phyloP scores from a whole-genome alignment of 2,888 invertebrate species.

The Xanthostigma xanthostigma region DNA sequence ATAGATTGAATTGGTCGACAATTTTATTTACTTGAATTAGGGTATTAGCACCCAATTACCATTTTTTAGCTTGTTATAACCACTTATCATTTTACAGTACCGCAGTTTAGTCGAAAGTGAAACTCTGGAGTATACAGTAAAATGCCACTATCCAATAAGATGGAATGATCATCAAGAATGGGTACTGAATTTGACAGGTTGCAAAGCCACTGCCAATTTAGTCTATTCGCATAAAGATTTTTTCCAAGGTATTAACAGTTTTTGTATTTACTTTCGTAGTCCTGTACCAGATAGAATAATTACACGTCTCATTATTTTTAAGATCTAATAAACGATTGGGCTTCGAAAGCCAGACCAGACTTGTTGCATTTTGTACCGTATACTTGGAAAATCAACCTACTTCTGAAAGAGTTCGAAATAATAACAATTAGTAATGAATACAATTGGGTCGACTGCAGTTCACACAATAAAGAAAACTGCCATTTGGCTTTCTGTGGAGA shows the following conservation, averaged over 20 bases:
- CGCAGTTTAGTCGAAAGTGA: constrained; percentile 88
- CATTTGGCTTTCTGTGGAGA: constrained; percentile 91
- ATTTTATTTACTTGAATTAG: too few relatives aligned
- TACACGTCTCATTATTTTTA: constrained; percentile 13
- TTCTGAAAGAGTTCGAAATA: constrained; percentile 89
- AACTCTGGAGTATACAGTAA: constrained; percentile 81
- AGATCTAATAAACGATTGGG: constrained; percentile 95
- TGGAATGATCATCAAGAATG: constrained; percentile 98
- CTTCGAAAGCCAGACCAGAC: constrained; percentile 84
- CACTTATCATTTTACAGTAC: constrained; percentile 33
- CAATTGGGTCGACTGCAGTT: constrained; percentile 98
- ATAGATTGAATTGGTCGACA: too few relatives aligned
- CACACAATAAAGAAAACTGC: constrained; percentile 88
- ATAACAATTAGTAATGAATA: constrained; percentile 88
- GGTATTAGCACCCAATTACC: too few relatives aligned
- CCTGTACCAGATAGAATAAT: background rate
- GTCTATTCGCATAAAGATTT: constrained; percentile 94
- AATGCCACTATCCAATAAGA: constrained; percentile 76
- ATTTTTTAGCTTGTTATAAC: too few relatives aligned
- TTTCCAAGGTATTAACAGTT: constrained; percentile 49
- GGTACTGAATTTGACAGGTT: constrained; percentile 80
- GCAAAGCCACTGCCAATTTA: constrained; percentile 84
- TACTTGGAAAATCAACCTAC: constrained; percentile 83
- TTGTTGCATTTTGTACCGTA: constrained; percentile 92
- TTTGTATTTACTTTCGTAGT: constrained; percentile 2